Evolutionary conservation across 1,140 invertebrate genomes (phyloP), one percentile per base, ranked within the genome.

Genomic region (Andricus grossulariae): DNA sequence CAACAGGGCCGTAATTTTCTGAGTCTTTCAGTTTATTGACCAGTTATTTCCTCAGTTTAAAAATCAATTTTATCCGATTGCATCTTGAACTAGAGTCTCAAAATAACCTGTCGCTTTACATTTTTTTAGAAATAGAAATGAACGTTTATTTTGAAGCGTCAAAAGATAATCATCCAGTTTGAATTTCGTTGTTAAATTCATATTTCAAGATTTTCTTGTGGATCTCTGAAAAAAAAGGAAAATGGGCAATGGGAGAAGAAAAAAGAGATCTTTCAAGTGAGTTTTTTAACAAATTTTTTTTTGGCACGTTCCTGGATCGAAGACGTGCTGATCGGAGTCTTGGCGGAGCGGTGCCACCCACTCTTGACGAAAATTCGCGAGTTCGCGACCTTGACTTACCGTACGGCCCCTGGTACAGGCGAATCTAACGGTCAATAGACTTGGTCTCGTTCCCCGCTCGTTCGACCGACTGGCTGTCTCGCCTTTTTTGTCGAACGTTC

Each of bases 321-420:
- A 50, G 0, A 21, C 50, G 25, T 12, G 13, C 39, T 21, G 25
- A 25, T 73, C 18, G 15, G 71, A 21, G 13, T 45, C 21, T 6
- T n/a, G 49, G 12, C 32, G 39, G 18, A 19, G 16, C 39, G 19
- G 18, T 50, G 39, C 39, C 52, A 54, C 52, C 52, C 52, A 54
- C 52, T 54, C 16, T 10, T 60, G 71, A 70, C 76, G 70, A 73
- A 82, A 81, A 81, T 82, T 45, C 78, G 78, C 80, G 78, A 84
- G 79, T 82, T 73, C 79, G 75, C 78, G 82, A 85, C 84, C 80
- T 83, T 83, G 80, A 71, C 82, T 79, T 70, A 52, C 55, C 32
- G 51, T 19, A 60, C 39, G 55, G 21, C 7, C 19, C 21, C 21
- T 18, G 19, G 19, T 32, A 32, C 13, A 32, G 57, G 57, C 57